Evolutionary conservation across 2,113 vertebrate genomes (phyloP).

Genomic region (Oxygymnocypris stewartii): DNA sequence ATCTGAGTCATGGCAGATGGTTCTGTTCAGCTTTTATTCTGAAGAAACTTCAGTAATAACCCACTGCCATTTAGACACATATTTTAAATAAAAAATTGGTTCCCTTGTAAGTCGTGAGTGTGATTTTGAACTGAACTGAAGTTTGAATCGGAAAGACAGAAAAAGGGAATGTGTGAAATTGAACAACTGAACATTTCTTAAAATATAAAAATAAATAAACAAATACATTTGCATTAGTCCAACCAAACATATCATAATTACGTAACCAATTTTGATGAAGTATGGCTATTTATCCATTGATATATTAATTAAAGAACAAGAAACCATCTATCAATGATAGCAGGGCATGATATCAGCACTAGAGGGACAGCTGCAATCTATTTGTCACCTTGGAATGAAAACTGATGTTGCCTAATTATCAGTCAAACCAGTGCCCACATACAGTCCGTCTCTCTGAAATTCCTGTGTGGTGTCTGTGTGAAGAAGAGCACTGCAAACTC

Average conservation of each 20-base stretch:
- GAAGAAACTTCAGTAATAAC: constrained; percentile 28
- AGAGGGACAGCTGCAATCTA: constrained; percentile 30
- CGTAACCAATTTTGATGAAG: background rate
- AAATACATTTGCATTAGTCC: background rate
- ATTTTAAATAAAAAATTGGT: background rate
- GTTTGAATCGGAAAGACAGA: background rate
- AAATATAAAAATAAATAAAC: background rate
- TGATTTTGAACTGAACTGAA: background rate
- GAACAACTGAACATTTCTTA: background rate
- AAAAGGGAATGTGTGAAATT: background rate
- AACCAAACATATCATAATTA: background rate
- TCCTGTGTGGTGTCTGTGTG: background rate
- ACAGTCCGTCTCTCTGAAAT: constrained; percentile 19
- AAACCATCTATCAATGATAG: background rate
- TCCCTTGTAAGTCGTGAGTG: background rate
- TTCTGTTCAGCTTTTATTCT: constrained; percentile 39
- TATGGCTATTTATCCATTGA: background rate
- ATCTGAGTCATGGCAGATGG: constrained; percentile 27
- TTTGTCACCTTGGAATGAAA: constrained; percentile 39
- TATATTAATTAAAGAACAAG: background rate
- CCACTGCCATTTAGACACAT: background rate
- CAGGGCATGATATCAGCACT: background rate
- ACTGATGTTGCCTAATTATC: constrained; percentile 33
- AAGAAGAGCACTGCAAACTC: constrained; percentile 23
- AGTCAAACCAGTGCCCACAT: constrained; percentile 27